Conservation (phyloP, 1,140 invertebrate species). For the Mylabris phalerata region DNA sequence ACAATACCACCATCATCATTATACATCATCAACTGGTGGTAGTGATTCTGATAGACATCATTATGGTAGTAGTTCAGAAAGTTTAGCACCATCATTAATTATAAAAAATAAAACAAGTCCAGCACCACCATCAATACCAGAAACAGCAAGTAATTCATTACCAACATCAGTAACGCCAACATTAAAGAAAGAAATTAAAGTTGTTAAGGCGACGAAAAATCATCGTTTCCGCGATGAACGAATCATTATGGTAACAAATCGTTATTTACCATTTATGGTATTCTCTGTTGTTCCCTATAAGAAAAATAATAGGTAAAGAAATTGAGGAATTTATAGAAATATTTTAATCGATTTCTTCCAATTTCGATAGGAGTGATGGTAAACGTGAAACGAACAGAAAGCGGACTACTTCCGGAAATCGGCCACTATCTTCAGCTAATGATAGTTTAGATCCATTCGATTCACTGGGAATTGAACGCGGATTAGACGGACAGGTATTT, state of each 20-base stretch:
- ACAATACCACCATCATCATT: constrained; percentile 26
- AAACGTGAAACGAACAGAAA: constrained; percentile 70
- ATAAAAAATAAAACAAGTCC: constrained; percentile 34
- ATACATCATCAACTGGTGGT: constrained; percentile 39
- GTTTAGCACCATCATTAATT: constrained; percentile 46
- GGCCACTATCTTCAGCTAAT: constrained; percentile 75
- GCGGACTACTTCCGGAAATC: constrained; percentile 70
- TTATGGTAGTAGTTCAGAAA: constrained; percentile 68
- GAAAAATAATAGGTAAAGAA: constrained; percentile 58
- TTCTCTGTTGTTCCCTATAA: constrained; percentile 79
- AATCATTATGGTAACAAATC: constrained; percentile 63
- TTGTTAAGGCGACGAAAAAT: constrained; percentile 51
- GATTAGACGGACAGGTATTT: constrained; percentile 72
- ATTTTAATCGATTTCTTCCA: neutral
- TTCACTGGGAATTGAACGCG: constrained; percentile 71
- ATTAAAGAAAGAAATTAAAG: constrained; percentile 51
- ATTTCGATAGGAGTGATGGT: constrained; percentile 54
- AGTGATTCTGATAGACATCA: constrained; percentile 41
- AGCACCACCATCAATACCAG: constrained; percentile 46
- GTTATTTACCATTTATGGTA: constrained; percentile 69
- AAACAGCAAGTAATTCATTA: constrained; percentile 28
- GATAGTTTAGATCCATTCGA: constrained; percentile 81
- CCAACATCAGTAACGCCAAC: neutral
- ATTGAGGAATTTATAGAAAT: neutral
- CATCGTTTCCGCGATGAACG: constrained; percentile 69